Evolutionary conservation across 2,797 vertebrate genomes (phyloP).

Genomic region (Microhierax caerulescens): DNA sequence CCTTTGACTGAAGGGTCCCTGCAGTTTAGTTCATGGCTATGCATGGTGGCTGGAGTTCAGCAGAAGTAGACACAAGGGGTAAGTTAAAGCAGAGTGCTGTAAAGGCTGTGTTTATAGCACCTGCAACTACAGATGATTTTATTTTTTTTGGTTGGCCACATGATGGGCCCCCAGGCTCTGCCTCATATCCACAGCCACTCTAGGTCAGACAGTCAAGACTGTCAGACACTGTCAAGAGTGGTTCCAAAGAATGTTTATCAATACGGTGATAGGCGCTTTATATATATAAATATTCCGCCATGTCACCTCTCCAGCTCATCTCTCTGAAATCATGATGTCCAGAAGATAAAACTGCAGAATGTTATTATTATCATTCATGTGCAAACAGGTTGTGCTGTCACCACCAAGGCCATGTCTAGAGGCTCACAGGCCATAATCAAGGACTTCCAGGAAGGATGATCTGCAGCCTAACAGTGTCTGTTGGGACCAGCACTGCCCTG

Average conservation of each 20-base stretch:
- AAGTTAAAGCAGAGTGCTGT: not conserved
- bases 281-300: not conserved
- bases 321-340: not conserved
- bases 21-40: not conserved
- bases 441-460: not conserved
- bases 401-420: rapidly evolving
- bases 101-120: not conserved
- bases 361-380: rapidly evolving
- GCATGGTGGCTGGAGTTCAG: not conserved
- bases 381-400: not conserved
- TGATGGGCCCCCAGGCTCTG: not conserved
- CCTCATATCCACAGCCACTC: not conserved
- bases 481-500: not conserved
- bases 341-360: not conserved
- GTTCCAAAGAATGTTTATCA: too few species aligned
- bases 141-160: rapidly evolving
- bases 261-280: too few species aligned
- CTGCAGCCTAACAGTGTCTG: not conserved
- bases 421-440: not conserved
- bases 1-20: not conserved
- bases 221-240: too few species aligned
- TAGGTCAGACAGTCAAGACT: not conserved
- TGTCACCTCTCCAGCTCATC: not conserved
- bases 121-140: not conserved
- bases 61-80: not conserved